Evolutionary conservation across 1,140 invertebrate species (phyloP).

Genomic region (Odontomachus brunneus): DNA sequence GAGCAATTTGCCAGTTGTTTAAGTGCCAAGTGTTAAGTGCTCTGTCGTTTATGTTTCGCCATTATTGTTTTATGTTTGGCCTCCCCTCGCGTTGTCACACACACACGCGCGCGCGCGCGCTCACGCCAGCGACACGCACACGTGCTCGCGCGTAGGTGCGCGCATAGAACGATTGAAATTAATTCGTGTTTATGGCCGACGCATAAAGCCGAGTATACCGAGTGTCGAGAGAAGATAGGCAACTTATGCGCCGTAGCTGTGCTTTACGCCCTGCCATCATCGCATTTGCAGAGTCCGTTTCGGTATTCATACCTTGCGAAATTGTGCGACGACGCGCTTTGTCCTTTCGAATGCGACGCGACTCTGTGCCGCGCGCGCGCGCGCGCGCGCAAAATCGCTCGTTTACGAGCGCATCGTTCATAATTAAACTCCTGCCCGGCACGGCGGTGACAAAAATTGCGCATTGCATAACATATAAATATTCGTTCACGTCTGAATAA

Average conservation of each 20-base stretch:
- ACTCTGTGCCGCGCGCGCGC: too few relatives aligned
- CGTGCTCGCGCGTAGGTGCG: conserved; percentile 64
- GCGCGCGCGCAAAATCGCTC: background rate
- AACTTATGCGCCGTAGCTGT: conserved; percentile 63
- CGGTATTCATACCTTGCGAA: conserved; percentile 66
- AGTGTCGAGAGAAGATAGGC: conserved; percentile 75
- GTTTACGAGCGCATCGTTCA: conserved; percentile 8
- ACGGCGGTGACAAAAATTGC: background rate
- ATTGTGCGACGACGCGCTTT: conserved; percentile 52
- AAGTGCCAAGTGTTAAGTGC: conserved; percentile 86
- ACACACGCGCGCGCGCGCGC: conserved; percentile 20
- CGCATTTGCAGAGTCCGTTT: conserved; percentile 61
- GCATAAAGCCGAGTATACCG: conserved; percentile 67
- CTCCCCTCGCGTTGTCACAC: conserved; percentile 72
- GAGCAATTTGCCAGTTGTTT: conserved; percentile 86
- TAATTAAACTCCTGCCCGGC: conserved; percentile 10
- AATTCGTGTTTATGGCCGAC: conserved; percentile 83
- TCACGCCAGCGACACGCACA: conserved; percentile 19
- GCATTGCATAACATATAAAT: background rate
- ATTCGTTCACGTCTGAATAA: background rate
- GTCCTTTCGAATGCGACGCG: conserved; percentile 33
- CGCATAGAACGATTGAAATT: conserved; percentile 83
- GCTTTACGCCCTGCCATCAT: conserved; percentile 55
- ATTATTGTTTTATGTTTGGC: conserved; percentile 86
- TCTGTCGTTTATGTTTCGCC: conserved; percentile 85